A percentile compares a stretch with the other conserved stretches of the same genome.
Conservation (phyloP, 2,888 invertebrate species). For the Ophonus ardosiacus region DNA sequence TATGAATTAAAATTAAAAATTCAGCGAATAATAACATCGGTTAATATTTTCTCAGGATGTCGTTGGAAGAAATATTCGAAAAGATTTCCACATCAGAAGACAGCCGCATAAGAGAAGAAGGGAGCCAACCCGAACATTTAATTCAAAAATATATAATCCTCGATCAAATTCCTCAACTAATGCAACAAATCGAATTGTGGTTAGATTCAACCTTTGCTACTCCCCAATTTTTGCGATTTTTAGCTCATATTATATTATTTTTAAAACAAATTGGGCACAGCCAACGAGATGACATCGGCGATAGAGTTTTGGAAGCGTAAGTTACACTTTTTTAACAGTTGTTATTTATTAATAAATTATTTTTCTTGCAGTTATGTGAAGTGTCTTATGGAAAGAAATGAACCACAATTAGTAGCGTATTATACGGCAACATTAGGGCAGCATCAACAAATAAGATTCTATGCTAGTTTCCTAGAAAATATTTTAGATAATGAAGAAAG, state of each 20-base stretch:
- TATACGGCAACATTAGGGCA: conserved; percentile 89
- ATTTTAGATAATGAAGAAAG: conserved; percentile 83
- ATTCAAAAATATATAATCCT: conserved; percentile 92
- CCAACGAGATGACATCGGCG: conserved; percentile 83
- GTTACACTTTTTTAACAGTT: conserved; percentile 70
- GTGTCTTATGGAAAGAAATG: conserved; percentile 84
- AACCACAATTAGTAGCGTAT: conserved; percentile 88
- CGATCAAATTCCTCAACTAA: conserved; percentile 85
- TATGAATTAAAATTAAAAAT: too few species aligned
- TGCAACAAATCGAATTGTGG: conserved; percentile 85
- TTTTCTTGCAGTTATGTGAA: conserved; percentile 79
- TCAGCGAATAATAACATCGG: neutral
- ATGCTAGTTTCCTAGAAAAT: conserved; percentile 84
- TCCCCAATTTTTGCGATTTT: conserved; percentile 85
- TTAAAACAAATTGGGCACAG: conserved; percentile 88
- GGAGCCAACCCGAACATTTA: conserved; percentile 83
- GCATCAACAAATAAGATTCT: conserved; percentile 79
- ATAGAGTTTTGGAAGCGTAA: conserved; percentile 86
- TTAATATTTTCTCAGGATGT: conserved; percentile 76
- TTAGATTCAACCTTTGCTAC: conserved; percentile 77
- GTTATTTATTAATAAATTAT: conserved; percentile 67
- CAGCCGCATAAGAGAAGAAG: conserved; percentile 78
- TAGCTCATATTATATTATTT: conserved; percentile 91
- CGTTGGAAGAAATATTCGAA: conserved; percentile 83
- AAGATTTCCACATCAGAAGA: conserved; percentile 82